Evolutionary conservation across 2,113 vertebrate species (phyloP), one percentile per base, ranked within the genome.

Genomic region (Neolamprologus falcicula): DNA sequence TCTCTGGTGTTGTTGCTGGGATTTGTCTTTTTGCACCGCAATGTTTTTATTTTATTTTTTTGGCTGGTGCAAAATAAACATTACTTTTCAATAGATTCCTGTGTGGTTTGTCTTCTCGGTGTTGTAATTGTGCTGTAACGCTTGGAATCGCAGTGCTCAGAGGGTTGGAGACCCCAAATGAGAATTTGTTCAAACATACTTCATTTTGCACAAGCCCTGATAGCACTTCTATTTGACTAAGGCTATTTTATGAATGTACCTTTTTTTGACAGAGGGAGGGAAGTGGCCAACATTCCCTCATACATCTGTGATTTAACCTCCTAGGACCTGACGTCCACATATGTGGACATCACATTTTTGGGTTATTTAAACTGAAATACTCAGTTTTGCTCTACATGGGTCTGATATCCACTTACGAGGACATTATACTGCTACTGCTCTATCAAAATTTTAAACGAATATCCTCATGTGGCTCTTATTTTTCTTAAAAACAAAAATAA

Each of bases 1-100:
- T 92, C 90, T 89, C 82, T 90, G 90, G 90, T 95, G 92, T 94
- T 45, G 73, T 92, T 89, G 92, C 76, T 93, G 92, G 93, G 92
- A 93, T 90, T 91, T 91, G 80, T 81, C 88, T 76, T 92, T 92
- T 94, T 91, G 92, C 90, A 91, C 92, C 92, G 80, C 88, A 45
- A 80, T 90, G 78, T 92, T 88, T 92, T 90, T 21, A 37, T 66
- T 37, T 66, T 37, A 66, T 66, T 42, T 78, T 83, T 92, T 92
- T 92, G 89, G 63, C 87, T 76, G 92, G 90, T 95, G 94, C 89
- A 94, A 94, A 93, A 95, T 95, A 95, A 96, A 96, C 24, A 86
- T 84, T 84, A 90, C 88, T 92, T 93, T 95, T 89, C 92, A 92
- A 91, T 85, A 90, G 13, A 78, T 17, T 7, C 4, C 21, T 73